These are phyloP conservation scores for Apostichopus leukothele DNA, from an alignment of 53 echinoderm and acorn worm species.

Conservation along the genomic window DNA sequence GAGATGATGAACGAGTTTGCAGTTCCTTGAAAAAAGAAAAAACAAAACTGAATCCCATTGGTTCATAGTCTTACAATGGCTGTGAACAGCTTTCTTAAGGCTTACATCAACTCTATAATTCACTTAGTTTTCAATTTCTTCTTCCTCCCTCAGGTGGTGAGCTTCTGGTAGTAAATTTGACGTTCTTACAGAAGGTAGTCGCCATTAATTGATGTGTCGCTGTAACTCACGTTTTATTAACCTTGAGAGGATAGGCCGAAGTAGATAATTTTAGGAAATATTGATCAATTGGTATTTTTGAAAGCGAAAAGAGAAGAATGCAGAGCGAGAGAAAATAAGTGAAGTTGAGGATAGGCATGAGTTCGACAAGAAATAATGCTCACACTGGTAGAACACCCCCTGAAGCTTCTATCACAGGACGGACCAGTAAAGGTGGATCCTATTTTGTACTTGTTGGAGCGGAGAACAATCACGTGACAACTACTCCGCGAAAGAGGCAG, in stretches of 20 bases:
- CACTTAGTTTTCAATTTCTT: background rate
- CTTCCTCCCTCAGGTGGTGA: background rate
- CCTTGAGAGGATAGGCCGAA: background rate
- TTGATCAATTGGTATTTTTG: background rate
- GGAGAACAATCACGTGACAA: background rate
- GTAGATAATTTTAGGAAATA: background rate
- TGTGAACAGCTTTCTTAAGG: background rate
- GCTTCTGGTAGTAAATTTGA: background rate
- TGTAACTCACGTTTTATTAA: background rate
- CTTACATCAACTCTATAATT: background rate
- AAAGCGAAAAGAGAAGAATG: background rate
- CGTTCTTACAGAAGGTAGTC: background rate
- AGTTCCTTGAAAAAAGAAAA: too few relatives aligned
- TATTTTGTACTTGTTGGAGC: conserved; percentile 39
- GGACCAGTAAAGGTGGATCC: background rate
- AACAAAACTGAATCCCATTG: too few relatives aligned
- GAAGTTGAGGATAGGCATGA: conserved; percentile 5
- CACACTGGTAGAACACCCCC: background rate
- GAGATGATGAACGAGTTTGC: too few relatives aligned
- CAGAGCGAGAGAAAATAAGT: background rate
- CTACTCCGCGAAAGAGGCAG: background rate
- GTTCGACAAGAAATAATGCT: conserved; percentile 24
- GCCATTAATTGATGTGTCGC: background rate
- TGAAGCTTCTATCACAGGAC: background rate
- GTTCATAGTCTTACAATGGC: too few relatives aligned